Base-by-base conservation (phyloP, 2,888 invertebrate genomes). In the Labia minor region DNA sequence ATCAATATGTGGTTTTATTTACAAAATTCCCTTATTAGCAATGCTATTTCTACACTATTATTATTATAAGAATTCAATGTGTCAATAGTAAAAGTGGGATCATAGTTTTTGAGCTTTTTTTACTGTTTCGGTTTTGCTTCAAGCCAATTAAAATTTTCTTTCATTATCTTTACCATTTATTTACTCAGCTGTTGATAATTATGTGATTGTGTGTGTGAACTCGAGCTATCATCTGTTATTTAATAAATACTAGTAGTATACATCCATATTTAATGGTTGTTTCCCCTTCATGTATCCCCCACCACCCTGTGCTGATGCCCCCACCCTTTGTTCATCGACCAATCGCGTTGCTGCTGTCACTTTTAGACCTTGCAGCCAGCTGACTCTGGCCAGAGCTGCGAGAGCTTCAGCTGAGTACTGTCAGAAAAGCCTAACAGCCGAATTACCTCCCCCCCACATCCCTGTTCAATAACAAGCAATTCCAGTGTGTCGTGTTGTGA, bases 331-430 rank as follows among this genome's bases (percentile, higher is more conserved):
- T 4, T 4, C 49, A 16, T 11, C 49, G 49, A 16, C 49, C 26
- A 26, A 26, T 26, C 6, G 49, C 49, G 49, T 11, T 14, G 49
- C 49, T 49, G 6, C 49, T 49, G 49, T 49, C 49, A 49, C 49
- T 49, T 49, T 49, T 49, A 49, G 49, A 49, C 49, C 49, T 49
- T 49, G 49, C 49, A 11, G n/a, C 49, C 49, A 49, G 49, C 49
- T 49, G 49, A 49, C 49, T 49, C n/a, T 4, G 14, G 49, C 49
- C 49, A 11, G 49, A 49, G 49, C 14, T 49, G 16, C 49, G 49
- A 16, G 49, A 49, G 49, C 16, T 3, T n/a, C 49, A 4, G 14
- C 49, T 26, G 26, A 26, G 26, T 8, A 26, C 26, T n/a, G n/a
- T n/a, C n/a, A n/a, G n/a, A n/a, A n/a, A n/a, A n/a, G n/a, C 26